Conservation (phyloP, 2,888 invertebrate species). For the Drosophila anomalata region DNA sequence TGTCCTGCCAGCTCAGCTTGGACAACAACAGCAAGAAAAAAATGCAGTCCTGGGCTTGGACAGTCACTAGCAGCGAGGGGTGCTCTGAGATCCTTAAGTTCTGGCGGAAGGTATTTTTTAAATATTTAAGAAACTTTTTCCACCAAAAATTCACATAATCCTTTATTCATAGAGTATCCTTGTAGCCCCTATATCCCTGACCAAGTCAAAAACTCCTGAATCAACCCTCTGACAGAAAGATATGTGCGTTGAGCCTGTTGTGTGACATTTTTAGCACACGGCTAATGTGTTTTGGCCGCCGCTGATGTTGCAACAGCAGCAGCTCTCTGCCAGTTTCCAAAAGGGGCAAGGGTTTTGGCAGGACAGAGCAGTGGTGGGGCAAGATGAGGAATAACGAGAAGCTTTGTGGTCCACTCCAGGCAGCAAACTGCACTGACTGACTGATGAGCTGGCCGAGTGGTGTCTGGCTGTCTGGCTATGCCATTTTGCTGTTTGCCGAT, state of each 20-base stretch:
- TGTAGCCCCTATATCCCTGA: not conserved
- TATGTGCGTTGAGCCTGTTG: slow-evolving; percentile 40
- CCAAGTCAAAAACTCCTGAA: not conserved
- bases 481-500: slow-evolving; percentile 32
- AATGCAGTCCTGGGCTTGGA: slow-evolving; percentile 41
- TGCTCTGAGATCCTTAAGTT: not conserved
- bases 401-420: slow-evolving; percentile 31
- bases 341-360: not conserved
- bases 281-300: slow-evolving; percentile 69
- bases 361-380: not conserved
- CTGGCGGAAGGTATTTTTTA: too few species aligned
- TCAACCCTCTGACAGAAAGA: slow-evolving; percentile 12
- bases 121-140: not conserved
- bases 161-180: not conserved
- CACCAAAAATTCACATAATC: too few species aligned
- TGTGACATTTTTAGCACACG: slow-evolving; percentile 59
- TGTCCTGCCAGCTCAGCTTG: slow-evolving; percentile 54
- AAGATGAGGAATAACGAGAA: slow-evolving; percentile 23
- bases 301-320: slow-evolving; percentile 43
- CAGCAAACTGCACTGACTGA: slow-evolving; percentile 28
- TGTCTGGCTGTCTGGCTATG: slow-evolving; percentile 14
- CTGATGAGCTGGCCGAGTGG: slow-evolving; percentile 32
- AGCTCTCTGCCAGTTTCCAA: slow-evolving; percentile 2
- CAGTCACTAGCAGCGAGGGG: slow-evolving; percentile 30
- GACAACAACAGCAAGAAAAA: slow-evolving; percentile 25